These are phyloP conservation scores for Rhyzopertha dominica DNA, from an alignment of 1,140 invertebrate species.

Conservation along the genomic window DNA sequence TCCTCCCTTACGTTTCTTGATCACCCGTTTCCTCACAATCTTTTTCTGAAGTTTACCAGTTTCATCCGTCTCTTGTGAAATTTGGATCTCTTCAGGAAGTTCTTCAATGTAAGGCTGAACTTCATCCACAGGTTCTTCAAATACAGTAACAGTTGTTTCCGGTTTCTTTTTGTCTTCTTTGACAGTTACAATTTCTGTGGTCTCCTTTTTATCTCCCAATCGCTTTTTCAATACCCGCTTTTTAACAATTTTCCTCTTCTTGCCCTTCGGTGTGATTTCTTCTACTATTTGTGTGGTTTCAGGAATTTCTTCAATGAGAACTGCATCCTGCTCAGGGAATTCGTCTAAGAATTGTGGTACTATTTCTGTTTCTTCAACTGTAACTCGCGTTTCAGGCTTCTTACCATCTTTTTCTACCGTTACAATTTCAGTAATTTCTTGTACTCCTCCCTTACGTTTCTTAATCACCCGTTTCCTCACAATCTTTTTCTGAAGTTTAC, in stretches of 20 bases:
- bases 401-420: conserved; percentile 44
- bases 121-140: conserved; percentile 31
- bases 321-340: conserved; percentile 12
- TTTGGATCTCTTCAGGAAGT: conserved; percentile 40
- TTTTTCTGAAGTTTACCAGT: conserved; percentile 36
- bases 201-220: conserved; percentile 45
- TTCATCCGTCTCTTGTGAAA: conserved; percentile 27
- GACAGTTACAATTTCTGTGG: conserved; percentile 47
- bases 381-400: conserved; percentile 41
- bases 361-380: conserved; percentile 27
- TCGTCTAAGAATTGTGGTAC: conserved; percentile 16
- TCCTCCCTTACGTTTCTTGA: conserved; percentile 36
- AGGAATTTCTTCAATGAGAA: conserved; percentile 27
- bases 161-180: conserved; percentile 45
- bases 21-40: conserved; percentile 43
- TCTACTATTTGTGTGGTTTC: conserved; percentile 26
- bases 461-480: conserved; percentile 38
- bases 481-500: conserved; percentile 38
- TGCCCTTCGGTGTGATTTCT: conserved; percentile 18
- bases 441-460: conserved; percentile 33
- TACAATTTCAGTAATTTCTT: conserved; percentile 38
- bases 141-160: conserved; percentile 31
- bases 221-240: conserved; percentile 44
- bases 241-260: conserved; percentile 36
- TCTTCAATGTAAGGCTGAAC: too few species aligned